Percentiles rank a stretch among this genome's conserved stretches.
phyloP scores from a whole-genome alignment of 30 jellyfish, hydroid and myxozoan genomes.

The Sanderia malayensis region DNA sequence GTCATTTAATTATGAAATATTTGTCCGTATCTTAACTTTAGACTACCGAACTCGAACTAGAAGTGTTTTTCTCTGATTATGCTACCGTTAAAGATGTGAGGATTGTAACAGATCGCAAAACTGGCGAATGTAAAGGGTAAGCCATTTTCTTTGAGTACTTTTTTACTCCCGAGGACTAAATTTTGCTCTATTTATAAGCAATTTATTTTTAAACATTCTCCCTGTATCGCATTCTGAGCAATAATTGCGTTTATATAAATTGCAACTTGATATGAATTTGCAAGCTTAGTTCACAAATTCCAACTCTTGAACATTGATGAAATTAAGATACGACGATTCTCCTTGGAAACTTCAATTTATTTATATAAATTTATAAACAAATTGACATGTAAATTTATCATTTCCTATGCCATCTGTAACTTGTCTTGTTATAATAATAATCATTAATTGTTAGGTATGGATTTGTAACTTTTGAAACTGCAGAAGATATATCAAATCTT shows the following conservation, averaged over 20 bases:
- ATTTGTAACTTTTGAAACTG: constrained; percentile 88
- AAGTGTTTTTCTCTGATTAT: constrained; percentile 87
- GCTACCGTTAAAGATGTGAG: constrained; percentile 95
- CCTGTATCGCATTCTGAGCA: too few relatives aligned
- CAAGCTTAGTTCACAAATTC: not conserved
- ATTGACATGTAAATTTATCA: too few relatives aligned
- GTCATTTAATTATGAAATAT: not conserved
- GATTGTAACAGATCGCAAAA: constrained; percentile 96
- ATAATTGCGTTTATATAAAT: not conserved
- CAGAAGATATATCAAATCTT: constrained; percentile 78
- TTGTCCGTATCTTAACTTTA: constrained; percentile 20
- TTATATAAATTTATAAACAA: too few relatives aligned
- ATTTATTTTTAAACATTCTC: too few relatives aligned
- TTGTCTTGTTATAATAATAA: too few relatives aligned
- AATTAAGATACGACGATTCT: not conserved
- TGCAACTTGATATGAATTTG: not conserved
- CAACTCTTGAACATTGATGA: not conserved
- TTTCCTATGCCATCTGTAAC: too few relatives aligned
- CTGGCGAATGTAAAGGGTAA: constrained; percentile 99
- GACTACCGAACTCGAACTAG: constrained; percentile 98
- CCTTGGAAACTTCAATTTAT: not conserved
- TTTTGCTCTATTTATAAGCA: too few relatives aligned
- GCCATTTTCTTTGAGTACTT: too few relatives aligned
- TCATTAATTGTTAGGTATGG: constrained; percentile 76
- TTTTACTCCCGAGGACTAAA: too few relatives aligned